Evolutionary conservation across 2,113 vertebrate genomes (phyloP), one percentile per base, ranked within the genome.

Genomic region (Brachionichthys hirsutus): DNA sequence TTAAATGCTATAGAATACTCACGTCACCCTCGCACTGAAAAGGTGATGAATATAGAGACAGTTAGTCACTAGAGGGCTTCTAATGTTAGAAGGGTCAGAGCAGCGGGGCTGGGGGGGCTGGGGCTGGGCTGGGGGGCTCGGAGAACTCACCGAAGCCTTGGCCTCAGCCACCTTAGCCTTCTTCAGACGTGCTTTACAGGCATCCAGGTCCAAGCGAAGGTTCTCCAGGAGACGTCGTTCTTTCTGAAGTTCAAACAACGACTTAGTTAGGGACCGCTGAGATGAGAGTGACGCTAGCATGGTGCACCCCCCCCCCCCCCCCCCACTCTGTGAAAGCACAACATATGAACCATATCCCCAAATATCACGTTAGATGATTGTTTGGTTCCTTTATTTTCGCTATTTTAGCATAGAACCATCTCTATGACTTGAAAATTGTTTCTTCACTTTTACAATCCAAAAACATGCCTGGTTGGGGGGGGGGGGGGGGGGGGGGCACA

Each of bases 21-120:
- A 98, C 95, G 92, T 95, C 94, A 88, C 93, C 94, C 90, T 95
- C 94, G 90, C 94, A 94, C 95, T 97, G 94, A 90, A 93, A 92
- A 91, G 77, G 87, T 91, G 46, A 64, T 91, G 87, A 90, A 90
- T 90, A 91, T 78, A 91, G 69, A 89, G n/a, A 62, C 10, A 57
- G 66, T 81, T 75, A 87, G 71, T 69, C 13, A 35, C 1, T 13
- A 49, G 56, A 6, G 0, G 8, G 36, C 16, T 9, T 4, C 10
- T 19, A 2, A 22, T 13, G 56, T 49, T 12, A 16, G 1, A 54
- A n/a, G 5, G 10, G 51, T 24, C 15, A n/a, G n/a, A n/a, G n/a
- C n/a, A n/a, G n/a, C n/a, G n/a, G n/a, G n/a, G n/a, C n/a, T n/a
- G n/a, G n/a, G n/a, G n/a, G n/a, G n/a, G n/a, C 42, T 15, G 17